Conservation (phyloP, 2,797 vertebrate genomes). For the Gallinago stenura region DNA sequence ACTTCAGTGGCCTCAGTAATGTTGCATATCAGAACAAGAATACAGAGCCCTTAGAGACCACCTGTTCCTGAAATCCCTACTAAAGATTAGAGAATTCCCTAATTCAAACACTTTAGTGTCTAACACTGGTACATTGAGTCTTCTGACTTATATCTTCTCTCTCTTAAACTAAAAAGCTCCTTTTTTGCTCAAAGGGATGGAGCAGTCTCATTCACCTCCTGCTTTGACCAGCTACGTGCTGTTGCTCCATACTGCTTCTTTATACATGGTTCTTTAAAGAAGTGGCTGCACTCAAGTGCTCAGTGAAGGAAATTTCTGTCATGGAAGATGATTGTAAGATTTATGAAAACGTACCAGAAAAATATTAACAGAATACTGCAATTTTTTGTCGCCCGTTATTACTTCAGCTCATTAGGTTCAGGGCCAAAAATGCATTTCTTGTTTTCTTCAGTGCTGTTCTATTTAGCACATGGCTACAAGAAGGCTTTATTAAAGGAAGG, state of each 20-base stretch:
- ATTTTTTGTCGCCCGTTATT: background rate
- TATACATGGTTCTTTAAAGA: background rate
- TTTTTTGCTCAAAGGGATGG: background rate
- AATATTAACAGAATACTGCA: background rate
- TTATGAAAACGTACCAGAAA: background rate
- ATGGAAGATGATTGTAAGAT: background rate
- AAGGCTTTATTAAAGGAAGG: constrained; percentile 50
- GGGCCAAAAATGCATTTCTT: constrained; percentile 14
- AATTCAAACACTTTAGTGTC: background rate
- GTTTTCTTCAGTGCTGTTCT: background rate
- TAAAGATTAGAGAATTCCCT: background rate
- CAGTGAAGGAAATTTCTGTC: background rate
- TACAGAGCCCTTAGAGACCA: background rate
- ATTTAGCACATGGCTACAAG: constrained; percentile 44
- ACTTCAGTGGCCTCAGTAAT: background rate
- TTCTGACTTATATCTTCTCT: background rate
- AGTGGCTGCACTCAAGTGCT: background rate
- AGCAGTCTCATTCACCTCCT: background rate
- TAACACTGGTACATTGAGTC: background rate
- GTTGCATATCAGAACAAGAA: background rate
- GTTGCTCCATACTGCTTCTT: background rate
- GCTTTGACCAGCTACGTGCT: background rate
- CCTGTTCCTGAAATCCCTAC: background rate
- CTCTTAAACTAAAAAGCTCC: background rate
- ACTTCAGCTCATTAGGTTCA: constrained; percentile 14